Base-by-base conservation (phyloP, 92 coral and sea anemone genomes). In the Virgularia gustaviana region DNA sequence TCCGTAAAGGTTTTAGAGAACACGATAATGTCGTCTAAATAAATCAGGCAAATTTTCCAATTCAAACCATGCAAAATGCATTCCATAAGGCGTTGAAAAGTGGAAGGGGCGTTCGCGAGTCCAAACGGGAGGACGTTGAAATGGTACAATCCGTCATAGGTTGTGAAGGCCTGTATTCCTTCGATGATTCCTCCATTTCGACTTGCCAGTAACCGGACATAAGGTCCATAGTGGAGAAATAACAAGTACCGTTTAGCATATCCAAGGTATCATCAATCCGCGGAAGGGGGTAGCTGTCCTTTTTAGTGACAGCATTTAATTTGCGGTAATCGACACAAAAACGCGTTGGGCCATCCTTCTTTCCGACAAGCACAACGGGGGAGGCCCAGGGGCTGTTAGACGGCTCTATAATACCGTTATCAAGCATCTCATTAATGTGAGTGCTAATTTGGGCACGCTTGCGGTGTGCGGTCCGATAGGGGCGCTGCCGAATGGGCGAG, bases 11-110 rank as follows among this genome's bases (percentile, higher is more conserved):
- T 83, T 18, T 78, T 73, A 23, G 70, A 75, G 49, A 66, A 68
- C 9, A 86, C 75, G 2, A 86, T 74, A 1, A 82, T 74, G 38
- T 86, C 90, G 75, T 82, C 87, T 5, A 86, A 34, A 53, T 78
- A 82, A 0, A 75, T 79, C 1, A 82, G 32, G 41, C 77, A 65
- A 12, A 34, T 67, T n/a, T 38, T 20, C 24, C 35, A 28, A 10
- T 67, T 55, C 8, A 78, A 33, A 1, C 65, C 70, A 10, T 35
- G 2, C 5, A 78, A 62, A n/a, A 52, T 29, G 24, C 31, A 35
- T 25, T 45, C 73, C 76, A 78, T 78, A 24, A 81, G 57, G 15
- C 85, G 36, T 38, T 83, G 83, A 31, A 83, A 83, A 1, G 83
- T 83, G 9, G 87, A 83, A 2, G 87, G 83, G 15, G 87, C 83